These are phyloP conservation scores for Chrysopilus asiliformis DNA, from an alignment of 2,888 invertebrate genomes.

Conservation along the genomic window DNA sequence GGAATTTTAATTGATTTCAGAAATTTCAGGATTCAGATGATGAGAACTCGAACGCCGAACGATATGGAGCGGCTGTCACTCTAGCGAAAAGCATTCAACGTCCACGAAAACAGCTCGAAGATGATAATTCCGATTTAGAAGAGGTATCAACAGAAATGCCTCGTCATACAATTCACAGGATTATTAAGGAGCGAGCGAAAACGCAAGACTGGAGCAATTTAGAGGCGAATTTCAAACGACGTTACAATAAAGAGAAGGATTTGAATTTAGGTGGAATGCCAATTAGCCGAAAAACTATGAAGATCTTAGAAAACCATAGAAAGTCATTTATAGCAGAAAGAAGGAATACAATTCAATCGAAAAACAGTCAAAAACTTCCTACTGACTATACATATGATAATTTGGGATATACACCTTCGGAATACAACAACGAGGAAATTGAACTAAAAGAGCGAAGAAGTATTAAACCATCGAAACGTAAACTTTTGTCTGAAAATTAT, in stretches of 20 bases:
- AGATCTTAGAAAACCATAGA: constrained; percentile 23
- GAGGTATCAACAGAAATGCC: constrained; percentile 19
- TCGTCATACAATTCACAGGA: constrained; percentile 28
- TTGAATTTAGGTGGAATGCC: constrained; percentile 27
- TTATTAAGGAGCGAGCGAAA: constrained; percentile 25
- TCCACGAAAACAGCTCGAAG: constrained; percentile 28
- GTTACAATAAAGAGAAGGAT: constrained; percentile 27
- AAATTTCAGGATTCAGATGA: background rate
- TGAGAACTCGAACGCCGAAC: constrained; percentile 23
- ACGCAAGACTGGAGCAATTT: constrained; percentile 24
- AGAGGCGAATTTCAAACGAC: constrained; percentile 30
- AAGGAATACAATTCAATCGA: constrained; percentile 17
- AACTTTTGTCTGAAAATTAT: too few species aligned
- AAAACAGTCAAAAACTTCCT: constrained; percentile 3
- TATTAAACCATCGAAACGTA: too few species aligned
- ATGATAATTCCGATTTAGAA: constrained; percentile 23
- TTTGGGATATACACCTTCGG: constrained; percentile 6
- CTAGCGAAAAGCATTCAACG: constrained; percentile 44
- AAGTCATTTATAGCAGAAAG: constrained; percentile 24
- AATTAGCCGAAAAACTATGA: constrained; percentile 30
- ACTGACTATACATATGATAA: constrained; percentile 4
- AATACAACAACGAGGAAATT: constrained; percentile 6
- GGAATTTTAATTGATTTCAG: background rate
- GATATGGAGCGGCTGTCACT: constrained; percentile 46
- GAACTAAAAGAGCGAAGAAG: too few species aligned